Conservation (phyloP, 2,797 vertebrate genomes). For the Varecia variegata region DNA sequence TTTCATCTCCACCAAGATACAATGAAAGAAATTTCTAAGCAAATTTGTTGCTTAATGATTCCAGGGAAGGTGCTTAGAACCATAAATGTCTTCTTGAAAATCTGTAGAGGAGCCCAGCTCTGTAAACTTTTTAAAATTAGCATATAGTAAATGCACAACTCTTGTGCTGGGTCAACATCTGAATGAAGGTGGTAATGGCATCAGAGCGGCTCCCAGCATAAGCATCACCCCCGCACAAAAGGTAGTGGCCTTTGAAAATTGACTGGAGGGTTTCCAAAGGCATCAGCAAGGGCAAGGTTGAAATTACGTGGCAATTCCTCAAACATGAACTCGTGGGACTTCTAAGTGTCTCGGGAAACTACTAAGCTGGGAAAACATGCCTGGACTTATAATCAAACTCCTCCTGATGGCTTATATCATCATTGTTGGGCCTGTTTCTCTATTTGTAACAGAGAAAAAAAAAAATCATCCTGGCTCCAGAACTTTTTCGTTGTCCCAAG, state of each 20-base stretch:
- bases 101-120: background rate
- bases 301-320: background rate
- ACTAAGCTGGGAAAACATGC: background rate
- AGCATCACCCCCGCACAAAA: background rate
- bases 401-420: background rate
- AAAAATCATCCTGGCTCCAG: background rate
- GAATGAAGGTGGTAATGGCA: background rate
- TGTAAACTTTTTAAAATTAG: conserved; percentile 23
- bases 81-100: conserved; percentile 56
- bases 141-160: background rate
- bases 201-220: background rate
- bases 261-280: conserved; percentile 38
- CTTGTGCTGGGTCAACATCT: background rate
- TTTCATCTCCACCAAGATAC: conserved; percentile 76
- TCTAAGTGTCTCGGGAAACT: conserved; percentile 14
- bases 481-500: background rate
- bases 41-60: conserved; percentile 68
- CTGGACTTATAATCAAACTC: background rate
- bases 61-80: conserved; percentile 60
- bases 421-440: background rate
- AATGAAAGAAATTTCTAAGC: conserved; percentile 68
- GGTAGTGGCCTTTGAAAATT: background rate
- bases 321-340: background rate
- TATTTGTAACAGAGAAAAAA: background rate
- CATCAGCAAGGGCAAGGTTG: background rate